Base-by-base conservation (phyloP, 1,140 invertebrate species). In the Archegozetes longisetosus region DNA sequence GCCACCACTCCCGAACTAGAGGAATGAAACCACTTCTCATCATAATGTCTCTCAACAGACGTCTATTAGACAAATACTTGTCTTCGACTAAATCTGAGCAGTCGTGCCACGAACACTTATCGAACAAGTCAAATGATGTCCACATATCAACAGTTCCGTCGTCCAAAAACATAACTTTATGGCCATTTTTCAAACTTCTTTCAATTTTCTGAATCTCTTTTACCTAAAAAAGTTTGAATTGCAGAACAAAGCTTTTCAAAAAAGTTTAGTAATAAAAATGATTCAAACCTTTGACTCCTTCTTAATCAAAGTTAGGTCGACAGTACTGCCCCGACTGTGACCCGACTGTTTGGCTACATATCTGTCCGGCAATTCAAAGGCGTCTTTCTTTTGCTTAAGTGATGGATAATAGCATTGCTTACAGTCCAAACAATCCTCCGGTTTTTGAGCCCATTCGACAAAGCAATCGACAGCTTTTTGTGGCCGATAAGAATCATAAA, bases 401-500 rank as follows among this genome's bases (percentile, higher is more conserved):
- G 23, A 46, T 4, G 53, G 53, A 28, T n/a, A 55, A 46, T 55
- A 55, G 24, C 28, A 29, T 55, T 17, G 9, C 9, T 23, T 13
- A 23, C 53, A 55, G 20, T 28, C 28, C 20, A 9, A 20, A 55
- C 53, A 55, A 9, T 6, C 28, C 13, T 55, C 53, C 53, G 53
- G 53, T 23, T n/a, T 9, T 6, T 9, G 6, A 26, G 53, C 53
- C 53, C 53, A 55, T 55, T 55, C 32, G 6, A 29, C 26, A 23
- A 55, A 55, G 13, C 26, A 55, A 23, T 55, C 26, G 14, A 55
- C 53, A 12, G 53, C 53, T 23, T 46, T 55, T 28, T 55, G 53
- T 47, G 53, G 53, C 22, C 53, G 53, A 28, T 55, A 55, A 9
- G 53, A 28, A 23, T 55, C 53, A 23, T 55, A 55, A 22, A 55